phyloP scores from a whole-genome alignment of 2,113 vertebrate species.

The Steatornis caripensis region DNA sequence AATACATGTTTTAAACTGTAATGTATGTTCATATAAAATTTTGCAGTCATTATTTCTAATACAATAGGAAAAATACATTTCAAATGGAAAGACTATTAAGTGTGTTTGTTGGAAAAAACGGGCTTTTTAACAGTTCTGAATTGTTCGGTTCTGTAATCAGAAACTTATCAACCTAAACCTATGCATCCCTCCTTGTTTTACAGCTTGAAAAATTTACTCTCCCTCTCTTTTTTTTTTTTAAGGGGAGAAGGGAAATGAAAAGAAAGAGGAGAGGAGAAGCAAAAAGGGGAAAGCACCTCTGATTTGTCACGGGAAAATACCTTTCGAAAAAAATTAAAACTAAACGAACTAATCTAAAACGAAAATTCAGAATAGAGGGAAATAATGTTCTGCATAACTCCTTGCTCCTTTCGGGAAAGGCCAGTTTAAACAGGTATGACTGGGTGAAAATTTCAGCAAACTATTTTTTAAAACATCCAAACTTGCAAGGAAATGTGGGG shows the following conservation, averaged over 20 bases:
- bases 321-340: background rate
- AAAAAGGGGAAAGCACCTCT: background rate
- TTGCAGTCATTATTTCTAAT: background rate
- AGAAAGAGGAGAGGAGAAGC: background rate
- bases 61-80: background rate
- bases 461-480: background rate
- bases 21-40: background rate
- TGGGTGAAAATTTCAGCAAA: background rate
- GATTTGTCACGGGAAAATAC: background rate
- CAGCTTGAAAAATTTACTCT: background rate
- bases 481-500: background rate
- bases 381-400: background rate
- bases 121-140: background rate
- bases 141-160: background rate
- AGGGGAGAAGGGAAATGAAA: background rate
- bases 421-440: background rate
- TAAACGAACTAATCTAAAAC: background rate
- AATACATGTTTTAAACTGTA: background rate
- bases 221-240: background rate
- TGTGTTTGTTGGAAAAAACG: background rate
- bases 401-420: background rate
- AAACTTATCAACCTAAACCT: background rate
- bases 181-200: background rate
- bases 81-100: background rate
- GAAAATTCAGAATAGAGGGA: background rate